Conservation (phyloP, 2,113 vertebrate species). For the Catharus bicknelli region DNA sequence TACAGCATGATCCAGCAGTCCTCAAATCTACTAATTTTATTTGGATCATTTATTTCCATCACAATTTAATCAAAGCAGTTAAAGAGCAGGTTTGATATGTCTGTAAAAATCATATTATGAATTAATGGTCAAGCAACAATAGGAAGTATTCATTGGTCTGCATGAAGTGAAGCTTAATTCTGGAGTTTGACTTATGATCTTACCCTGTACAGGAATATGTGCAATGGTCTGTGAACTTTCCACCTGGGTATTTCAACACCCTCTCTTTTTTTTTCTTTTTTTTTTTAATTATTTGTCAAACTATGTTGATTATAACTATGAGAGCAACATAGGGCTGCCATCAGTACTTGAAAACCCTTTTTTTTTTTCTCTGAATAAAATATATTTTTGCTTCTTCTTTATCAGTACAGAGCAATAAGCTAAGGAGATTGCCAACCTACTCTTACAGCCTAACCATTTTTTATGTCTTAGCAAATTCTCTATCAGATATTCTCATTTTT, state of each 20-base stretch:
- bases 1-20: not conserved
- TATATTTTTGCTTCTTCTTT: no score
- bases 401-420: no score
- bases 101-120: not conserved
- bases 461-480: no score
- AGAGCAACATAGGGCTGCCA: no score
- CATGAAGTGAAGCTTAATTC: not conserved
- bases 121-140: not conserved
- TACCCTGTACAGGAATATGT: not conserved
- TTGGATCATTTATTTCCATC: constrained; percentile 24
- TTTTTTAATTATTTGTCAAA: no score
- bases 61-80: constrained; percentile 10
- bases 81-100: not conserved
- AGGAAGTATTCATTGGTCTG: not conserved
- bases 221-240: not conserved
- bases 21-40: not conserved
- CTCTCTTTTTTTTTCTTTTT: not conserved
- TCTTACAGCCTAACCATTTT: no score
- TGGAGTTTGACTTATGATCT: not conserved
- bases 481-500: no score
- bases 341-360: no score
- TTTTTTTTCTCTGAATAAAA: no score
- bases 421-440: no score
- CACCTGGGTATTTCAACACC: not conserved
- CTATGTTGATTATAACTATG: no score